A percentile compares a stretch with the other conserved stretches of the same genome.
Evolutionary conservation across 2,797 vertebrate genomes (phyloP).

Genomic region (Micromesistius poutassou): DNA sequence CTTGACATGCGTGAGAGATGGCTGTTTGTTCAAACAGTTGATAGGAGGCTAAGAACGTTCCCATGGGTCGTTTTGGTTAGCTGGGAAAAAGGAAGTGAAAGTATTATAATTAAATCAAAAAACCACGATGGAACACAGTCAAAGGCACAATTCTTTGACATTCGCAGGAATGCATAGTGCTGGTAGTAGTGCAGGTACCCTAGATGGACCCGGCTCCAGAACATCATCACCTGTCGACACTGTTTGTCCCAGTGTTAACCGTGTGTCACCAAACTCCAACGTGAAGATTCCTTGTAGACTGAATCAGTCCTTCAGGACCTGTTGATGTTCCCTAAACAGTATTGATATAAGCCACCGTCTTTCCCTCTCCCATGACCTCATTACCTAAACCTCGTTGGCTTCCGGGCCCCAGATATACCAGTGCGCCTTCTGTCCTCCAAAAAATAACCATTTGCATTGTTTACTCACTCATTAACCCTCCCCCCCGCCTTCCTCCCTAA

Average conservation of each 20-base stretch:
- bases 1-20: no score
- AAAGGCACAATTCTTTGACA: neutral
- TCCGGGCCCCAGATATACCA: neutral
- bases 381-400: neutral
- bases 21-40: no score
- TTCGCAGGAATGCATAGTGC: no score
- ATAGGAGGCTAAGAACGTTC: no score
- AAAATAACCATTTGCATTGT: conserved; percentile 25
- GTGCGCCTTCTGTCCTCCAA: neutral
- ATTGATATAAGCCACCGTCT: neutral
- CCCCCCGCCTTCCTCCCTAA: neutral
- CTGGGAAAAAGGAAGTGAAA: no score
- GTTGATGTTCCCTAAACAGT: neutral
- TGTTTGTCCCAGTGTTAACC: conserved; percentile 22
- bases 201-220: neutral
- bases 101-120: no score
- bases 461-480: conserved; percentile 26
- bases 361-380: no score
- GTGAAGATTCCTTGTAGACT: neutral
- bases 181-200: neutral
- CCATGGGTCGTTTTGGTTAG: no score
- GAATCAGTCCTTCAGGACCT: neutral
- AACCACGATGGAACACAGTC: neutral
- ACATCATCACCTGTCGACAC: neutral
- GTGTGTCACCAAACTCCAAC: neutral